Evolutionary conservation across 2,888 invertebrate genomes (phyloP).

Genomic region (Eupithecia tripunctaria): DNA sequence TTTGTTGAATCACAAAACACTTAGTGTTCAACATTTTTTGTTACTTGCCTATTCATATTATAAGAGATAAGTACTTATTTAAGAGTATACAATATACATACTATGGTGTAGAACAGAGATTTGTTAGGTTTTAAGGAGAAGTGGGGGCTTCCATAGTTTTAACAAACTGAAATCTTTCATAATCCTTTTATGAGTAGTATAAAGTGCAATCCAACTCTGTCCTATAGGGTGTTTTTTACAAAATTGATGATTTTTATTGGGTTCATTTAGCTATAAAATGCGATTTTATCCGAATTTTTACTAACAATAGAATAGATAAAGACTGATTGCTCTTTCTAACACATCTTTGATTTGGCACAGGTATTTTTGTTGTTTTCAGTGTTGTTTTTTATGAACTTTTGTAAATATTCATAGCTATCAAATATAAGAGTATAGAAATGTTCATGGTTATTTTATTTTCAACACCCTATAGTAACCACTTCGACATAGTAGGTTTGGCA

Average conservation of each 20-base stretch:
- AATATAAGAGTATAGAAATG: slow-evolving; percentile 45
- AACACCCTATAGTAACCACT: neutral
- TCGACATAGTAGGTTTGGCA: neutral
- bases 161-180: neutral
- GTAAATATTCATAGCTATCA: slow-evolving; percentile 52
- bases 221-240: neutral
- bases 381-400: slow-evolving; percentile 52
- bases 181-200: neutral
- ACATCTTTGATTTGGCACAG: slow-evolving; percentile 28
- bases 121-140: slow-evolving; percentile 10
- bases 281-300: slow-evolving; percentile 37
- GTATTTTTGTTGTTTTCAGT: slow-evolving; percentile 18
- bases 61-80: neutral
- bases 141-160: slow-evolving; percentile 27
- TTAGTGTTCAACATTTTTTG: neutral
- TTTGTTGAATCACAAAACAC: neutral
- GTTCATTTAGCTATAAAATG: slow-evolving; percentile 37
- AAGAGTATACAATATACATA: neutral
- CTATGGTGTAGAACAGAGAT: neutral
- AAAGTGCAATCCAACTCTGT: neutral
- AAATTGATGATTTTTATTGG: slow-evolving; percentile 44
- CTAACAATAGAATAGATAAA: slow-evolving; percentile 41
- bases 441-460: slow-evolving; percentile 20
- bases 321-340: slow-evolving; percentile 50
- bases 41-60: neutral